Base-by-base conservation (phyloP, 2,888 invertebrate species). In the Cerceris rybyensis region DNA sequence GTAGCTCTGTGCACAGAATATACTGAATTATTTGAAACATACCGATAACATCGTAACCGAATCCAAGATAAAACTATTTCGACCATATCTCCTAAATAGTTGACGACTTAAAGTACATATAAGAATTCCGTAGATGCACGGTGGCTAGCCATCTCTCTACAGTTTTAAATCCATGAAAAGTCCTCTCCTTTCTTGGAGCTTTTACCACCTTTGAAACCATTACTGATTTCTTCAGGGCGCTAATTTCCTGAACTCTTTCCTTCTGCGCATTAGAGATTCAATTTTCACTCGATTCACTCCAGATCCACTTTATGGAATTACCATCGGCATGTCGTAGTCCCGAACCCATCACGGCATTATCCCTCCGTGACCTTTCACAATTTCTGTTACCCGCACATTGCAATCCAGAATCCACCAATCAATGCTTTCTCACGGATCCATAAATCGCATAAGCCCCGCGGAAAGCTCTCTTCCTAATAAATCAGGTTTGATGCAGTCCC, bases 371-470 rank as follows among this genome's bases (percentile, higher is more conserved):
- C 75, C 85, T 78, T 78, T 80, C 78, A 61, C 80, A 75, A 85
- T 83, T 85, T 71, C 83, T 75, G 73, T 75, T 55, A 52, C 58
- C 63, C 65, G 46, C 67, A 58, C 55, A 55, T 39, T 58, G 70
- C 68, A 58, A 85, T 75, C 73, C 61, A 55, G 70, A 78, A 80
- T 86, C 67, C 76, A 69, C 49, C 83, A 86, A 86, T 85, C 85
- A 83, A 81, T 83, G 86, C 84, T 78, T 72, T 78, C 79, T 70
- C 81, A 80, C 78, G 78, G 50, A 59, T 65, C 74, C 76, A 73
- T 80, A 83, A 86, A 86, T 85, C 85, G 86, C 70, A 72, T 85
- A 85, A 85, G 77, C 74, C 65, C 17, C 58, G 69, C 60, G 42
- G 71, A 70, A 65, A 59, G 49, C 66, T 14, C 83, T 74, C 78